Evolutionary conservation across 2,797 vertebrate species (phyloP).

Genomic region (Karalla daura): DNA sequence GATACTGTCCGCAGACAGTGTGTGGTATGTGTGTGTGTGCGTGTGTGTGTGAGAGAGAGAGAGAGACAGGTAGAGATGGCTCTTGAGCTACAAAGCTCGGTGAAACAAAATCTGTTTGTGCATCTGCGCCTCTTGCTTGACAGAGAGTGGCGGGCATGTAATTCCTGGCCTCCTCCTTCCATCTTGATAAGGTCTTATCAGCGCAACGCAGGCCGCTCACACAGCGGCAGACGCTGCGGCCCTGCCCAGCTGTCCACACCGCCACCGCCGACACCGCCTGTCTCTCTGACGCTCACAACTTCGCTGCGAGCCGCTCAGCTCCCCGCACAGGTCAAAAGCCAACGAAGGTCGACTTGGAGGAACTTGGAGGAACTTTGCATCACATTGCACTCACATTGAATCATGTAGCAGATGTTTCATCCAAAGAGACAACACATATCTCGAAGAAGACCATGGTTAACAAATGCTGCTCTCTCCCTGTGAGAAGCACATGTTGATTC

Average conservation of each 20-base stretch:
- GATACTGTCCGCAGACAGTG: slow-evolving; percentile 27
- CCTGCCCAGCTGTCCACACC: slow-evolving; percentile 68
- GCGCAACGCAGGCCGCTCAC: slow-evolving; percentile 72
- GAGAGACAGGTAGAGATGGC: no score
- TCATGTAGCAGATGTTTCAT: no score
- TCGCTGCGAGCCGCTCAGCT: slow-evolving; percentile 1
- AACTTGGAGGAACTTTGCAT: no score
- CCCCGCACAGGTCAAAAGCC: not conserved
- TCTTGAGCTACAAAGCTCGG: slow-evolving; percentile 8
- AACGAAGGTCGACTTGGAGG: no score
- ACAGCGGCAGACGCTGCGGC: slow-evolving; percentile 74
- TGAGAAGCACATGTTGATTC: no score
- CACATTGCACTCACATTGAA: no score
- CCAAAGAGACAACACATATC: not conserved
- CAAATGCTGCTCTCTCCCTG: no score
- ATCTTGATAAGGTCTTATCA: slow-evolving; percentile 87
- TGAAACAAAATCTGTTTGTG: slow-evolving; percentile 27
- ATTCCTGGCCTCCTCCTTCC: slow-evolving; percentile 77
- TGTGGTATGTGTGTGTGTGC: not conserved
- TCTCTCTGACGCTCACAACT: slow-evolving; percentile 15
- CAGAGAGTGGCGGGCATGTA: slow-evolving; percentile 47
- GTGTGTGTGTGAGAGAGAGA: not conserved
- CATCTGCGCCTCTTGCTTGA: slow-evolving; percentile 40
- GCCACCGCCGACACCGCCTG: slow-evolving; percentile 35
- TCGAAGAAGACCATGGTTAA: no score